Evolutionary conservation across 23 tunicate genomes (phyloP).

Genomic region (Styela clava): DNA sequence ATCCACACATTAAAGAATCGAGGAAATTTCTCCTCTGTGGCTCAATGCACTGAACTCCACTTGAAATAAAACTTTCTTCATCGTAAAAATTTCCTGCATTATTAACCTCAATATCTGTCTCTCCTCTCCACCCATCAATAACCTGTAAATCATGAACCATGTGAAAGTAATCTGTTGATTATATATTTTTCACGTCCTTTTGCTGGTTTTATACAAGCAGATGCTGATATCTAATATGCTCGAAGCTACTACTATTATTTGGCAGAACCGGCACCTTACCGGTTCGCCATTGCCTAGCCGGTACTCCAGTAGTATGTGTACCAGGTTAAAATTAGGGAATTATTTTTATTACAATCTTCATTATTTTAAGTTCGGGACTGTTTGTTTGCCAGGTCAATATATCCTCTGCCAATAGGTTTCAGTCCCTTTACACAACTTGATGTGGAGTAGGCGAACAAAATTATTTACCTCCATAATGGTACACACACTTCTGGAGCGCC

Average conservation of each 20-base stretch:
- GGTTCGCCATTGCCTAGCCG: too few species aligned
- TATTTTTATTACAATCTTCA: too few species aligned
- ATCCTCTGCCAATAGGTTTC: too few species aligned
- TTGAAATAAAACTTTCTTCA: neutral
- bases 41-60: neutral
- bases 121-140: neutral
- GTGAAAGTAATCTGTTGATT: neutral
- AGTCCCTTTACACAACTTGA: too few species aligned
- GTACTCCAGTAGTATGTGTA: neutral
- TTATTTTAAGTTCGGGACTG: too few species aligned
- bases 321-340: neutral
- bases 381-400: too few species aligned
- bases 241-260: neutral
- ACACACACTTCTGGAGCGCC: too few species aligned
- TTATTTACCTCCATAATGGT: too few species aligned
- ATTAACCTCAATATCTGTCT: neutral
- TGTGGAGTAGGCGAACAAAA: too few species aligned
- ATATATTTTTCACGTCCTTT: too few species aligned
- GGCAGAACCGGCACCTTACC: too few species aligned
- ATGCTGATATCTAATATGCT: neutral
- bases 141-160: neutral
- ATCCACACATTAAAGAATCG: conserved; percentile 12
- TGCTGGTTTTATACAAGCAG: neutral
- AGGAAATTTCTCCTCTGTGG: conserved; percentile 12
- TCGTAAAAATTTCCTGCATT: neutral